phyloP scores from a whole-genome alignment of 2,797 vertebrate species.

The Acrossocheilus wenchowensis region DNA sequence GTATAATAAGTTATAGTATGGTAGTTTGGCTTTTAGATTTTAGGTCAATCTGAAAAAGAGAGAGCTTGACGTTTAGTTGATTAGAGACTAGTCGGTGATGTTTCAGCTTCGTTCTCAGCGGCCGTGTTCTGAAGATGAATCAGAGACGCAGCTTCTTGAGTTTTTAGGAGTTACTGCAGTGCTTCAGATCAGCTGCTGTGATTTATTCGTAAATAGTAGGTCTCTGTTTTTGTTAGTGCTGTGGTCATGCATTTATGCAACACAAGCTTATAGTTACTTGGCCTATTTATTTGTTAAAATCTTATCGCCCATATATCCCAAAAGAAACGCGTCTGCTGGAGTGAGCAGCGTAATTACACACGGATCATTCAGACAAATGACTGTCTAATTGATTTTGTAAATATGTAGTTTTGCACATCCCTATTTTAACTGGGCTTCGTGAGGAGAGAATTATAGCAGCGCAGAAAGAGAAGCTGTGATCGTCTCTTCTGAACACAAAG shows the following conservation, averaged over 20 bases:
- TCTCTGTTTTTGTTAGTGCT: not conserved
- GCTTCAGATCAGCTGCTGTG: no score
- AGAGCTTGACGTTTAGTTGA: no score
- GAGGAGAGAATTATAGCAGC: not conserved
- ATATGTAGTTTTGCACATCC: not conserved
- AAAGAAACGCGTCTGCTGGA: not conserved
- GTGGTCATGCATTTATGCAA: not conserved
- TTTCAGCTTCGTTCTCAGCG: no score
- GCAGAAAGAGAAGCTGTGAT: not conserved
- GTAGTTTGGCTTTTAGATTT: no score
- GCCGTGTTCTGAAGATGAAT: no score
- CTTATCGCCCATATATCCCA: not conserved
- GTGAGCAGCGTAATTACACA: not conserved
- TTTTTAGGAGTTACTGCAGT: no score
- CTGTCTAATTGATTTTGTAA: not conserved
- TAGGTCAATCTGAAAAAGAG: no score
- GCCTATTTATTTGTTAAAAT: not conserved
- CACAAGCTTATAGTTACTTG: not conserved
- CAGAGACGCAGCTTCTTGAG: no score
- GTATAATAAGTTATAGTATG: no score
- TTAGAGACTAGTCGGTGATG: no score
- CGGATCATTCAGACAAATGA: not conserved
- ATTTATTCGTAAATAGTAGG: not conserved
- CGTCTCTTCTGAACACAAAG: conserved; percentile 2
- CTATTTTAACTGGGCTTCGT: not conserved